These are phyloP conservation scores for Ammodytes marinus DNA, from an alignment of 2,113 vertebrate species.

Conservation along the genomic window DNA sequence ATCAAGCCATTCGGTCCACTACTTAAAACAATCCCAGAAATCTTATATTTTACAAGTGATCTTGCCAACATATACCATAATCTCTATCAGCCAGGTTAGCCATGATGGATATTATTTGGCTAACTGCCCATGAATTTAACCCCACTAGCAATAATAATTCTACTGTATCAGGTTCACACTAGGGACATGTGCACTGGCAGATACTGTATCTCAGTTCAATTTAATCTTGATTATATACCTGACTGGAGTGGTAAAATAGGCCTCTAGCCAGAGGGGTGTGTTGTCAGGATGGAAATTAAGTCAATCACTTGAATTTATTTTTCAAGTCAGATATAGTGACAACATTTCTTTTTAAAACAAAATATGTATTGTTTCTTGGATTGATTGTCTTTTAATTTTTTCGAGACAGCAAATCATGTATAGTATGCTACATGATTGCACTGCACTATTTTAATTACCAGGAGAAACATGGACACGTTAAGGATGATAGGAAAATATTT, in stretches of 20 bases:
- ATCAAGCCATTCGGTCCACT: constrained; percentile 49
- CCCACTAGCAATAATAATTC: constrained; percentile 33
- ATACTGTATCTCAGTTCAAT: constrained; percentile 12
- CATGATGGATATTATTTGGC: constrained; percentile 29
- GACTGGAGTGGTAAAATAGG: constrained; percentile 1
- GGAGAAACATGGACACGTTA: not conserved
- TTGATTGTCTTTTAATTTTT: not conserved
- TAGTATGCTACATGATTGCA: too few species aligned
- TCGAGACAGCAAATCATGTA: too few species aligned
- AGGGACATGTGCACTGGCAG: constrained; percentile 12
- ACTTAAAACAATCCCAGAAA: constrained; percentile 61
- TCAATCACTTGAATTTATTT: not conserved
- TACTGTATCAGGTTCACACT: constrained; percentile 26
- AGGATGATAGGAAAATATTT: too few species aligned
- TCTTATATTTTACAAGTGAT: constrained; percentile 45
- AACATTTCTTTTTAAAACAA: not conserved
- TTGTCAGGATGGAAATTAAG: not conserved
- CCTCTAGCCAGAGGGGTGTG: not conserved
- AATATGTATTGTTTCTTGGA: too few species aligned
- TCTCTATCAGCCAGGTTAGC: constrained; percentile 44
- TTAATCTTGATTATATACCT: constrained; percentile 16
- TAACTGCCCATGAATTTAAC: constrained; percentile 43
- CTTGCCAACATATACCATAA: constrained; percentile 16
- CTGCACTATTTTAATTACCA: too few species aligned
- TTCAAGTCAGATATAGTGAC: not conserved